phyloP scores from a whole-genome alignment of 2,888 invertebrate species.

The Apamea crenata region DNA sequence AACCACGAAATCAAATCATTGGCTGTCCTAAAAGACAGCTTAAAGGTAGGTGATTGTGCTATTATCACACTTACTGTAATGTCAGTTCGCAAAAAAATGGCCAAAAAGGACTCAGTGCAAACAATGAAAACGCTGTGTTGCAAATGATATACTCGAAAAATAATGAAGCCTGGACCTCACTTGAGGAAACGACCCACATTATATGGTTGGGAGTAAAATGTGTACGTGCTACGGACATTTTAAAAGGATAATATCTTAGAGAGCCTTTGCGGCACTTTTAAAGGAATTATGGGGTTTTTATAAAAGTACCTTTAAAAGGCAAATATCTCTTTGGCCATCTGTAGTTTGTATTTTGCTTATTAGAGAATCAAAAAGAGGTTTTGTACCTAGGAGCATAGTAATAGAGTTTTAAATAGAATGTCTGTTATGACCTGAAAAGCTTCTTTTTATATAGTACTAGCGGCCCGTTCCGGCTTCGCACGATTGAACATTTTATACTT shows the following conservation, averaged over 20 bases:
- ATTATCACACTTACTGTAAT: slow-evolving; percentile 49
- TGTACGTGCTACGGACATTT: slow-evolving; percentile 78
- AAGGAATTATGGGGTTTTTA: slow-evolving; percentile 59
- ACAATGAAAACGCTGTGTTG: slow-evolving; percentile 82
- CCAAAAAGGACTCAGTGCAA: slow-evolving; percentile 70
- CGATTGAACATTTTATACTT: no score
- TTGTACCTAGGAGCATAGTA: not conserved
- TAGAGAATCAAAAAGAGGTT: not conserved
- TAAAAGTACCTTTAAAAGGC: slow-evolving; percentile 51
- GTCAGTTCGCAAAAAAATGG: slow-evolving; percentile 35
- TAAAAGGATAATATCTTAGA: slow-evolving; percentile 78
- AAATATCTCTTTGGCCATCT: slow-evolving; percentile 41
- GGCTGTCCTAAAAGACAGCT: slow-evolving; percentile 1
- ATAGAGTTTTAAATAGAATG: not conserved
- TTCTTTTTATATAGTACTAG: no score
- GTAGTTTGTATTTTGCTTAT: slow-evolving; percentile 12
- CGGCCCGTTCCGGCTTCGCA: no score
- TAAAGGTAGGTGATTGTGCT: slow-evolving; percentile 33
- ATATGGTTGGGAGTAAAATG: slow-evolving; percentile 72
- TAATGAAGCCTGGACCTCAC: slow-evolving; percentile 84
- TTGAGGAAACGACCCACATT: slow-evolving; percentile 73
- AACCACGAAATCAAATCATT: slow-evolving; percentile 47
- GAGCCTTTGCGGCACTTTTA: slow-evolving; percentile 69
- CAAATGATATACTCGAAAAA: slow-evolving; percentile 82
- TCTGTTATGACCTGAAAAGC: not conserved